Evolutionary conservation across 1,140 invertebrate species (phyloP).

Genomic region (Diploscapter pachys): DNA sequence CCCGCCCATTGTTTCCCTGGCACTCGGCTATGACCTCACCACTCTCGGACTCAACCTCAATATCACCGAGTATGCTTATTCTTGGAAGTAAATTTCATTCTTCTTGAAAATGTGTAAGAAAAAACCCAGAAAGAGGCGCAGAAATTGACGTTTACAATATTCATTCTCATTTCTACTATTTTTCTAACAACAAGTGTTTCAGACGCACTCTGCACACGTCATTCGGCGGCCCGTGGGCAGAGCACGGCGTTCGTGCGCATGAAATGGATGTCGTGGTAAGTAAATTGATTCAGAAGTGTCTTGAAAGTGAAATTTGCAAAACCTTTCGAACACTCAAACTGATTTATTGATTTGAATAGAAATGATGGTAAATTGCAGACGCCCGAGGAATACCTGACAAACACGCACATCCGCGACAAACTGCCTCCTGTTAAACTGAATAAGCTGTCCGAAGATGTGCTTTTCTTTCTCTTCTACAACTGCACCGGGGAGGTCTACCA

Average conservation of each 20-base stretch:
- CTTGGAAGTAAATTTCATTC: not conserved
- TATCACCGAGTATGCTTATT: slow-evolving; percentile 73
- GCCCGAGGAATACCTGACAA: slow-evolving; percentile 96
- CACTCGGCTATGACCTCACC: slow-evolving; percentile 92
- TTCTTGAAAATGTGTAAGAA: too few species aligned
- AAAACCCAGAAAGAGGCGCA: too few species aligned
- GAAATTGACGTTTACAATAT: too few species aligned
- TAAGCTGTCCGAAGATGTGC: slow-evolving; percentile 94
- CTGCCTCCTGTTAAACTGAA: slow-evolving; percentile 88
- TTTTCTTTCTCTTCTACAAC: slow-evolving; percentile 99
- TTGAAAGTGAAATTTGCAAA: too few species aligned
- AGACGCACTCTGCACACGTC: slow-evolving; percentile 80
- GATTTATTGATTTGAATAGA: too few species aligned
- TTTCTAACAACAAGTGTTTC: slow-evolving; percentile 7
- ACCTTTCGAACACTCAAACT: too few species aligned
- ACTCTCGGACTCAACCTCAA: slow-evolving; percentile 95
- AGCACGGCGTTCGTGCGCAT: slow-evolving; percentile 91
- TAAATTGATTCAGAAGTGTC: too few species aligned
- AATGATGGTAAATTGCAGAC: slow-evolving; percentile 62
- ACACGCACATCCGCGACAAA: slow-evolving; percentile 68
- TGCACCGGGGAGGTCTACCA: slow-evolving; percentile 96
- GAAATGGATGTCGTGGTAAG: slow-evolving; percentile 79
- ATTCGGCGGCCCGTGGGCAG: slow-evolving; percentile 96
- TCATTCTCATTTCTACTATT: too few species aligned
- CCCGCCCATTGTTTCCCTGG: slow-evolving; percentile 64